Percentiles rank a stretch among this genome's conserved stretches.
phyloP scores from a whole-genome alignment of 2,888 invertebrate genomes.

The Ectobius pallidus region DNA sequence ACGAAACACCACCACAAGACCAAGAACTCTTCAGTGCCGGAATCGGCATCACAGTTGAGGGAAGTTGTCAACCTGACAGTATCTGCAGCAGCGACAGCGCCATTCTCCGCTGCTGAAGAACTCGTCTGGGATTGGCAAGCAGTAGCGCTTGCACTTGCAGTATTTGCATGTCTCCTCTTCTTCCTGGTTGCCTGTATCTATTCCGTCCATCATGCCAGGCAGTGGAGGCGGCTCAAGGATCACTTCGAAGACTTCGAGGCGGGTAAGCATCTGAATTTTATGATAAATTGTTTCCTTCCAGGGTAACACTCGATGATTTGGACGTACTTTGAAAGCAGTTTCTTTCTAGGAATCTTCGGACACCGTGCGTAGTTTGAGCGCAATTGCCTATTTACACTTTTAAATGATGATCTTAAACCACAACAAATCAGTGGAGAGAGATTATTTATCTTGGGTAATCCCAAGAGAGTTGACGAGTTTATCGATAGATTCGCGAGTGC shows the following conservation, averaged over 20 bases:
- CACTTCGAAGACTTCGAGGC: conserved; percentile 80
- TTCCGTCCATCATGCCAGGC: conserved; percentile 77
- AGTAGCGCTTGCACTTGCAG: conserved; percentile 72
- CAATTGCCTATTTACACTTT: no score
- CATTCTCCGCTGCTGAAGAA: conserved; percentile 56
- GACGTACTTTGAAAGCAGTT: no score
- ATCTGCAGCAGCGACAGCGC: background rate
- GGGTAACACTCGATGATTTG: no score
- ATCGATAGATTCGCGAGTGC: no score
- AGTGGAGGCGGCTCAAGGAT: conserved; percentile 79
- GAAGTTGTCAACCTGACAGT: conserved; percentile 10
- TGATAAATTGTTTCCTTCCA: no score
- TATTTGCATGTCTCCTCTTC: conserved; percentile 78
- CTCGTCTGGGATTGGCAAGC: conserved; percentile 76
- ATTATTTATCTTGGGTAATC: no score
- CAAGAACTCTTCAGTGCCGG: background rate
- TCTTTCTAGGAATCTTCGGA: no score
- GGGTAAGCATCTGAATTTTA: no score
- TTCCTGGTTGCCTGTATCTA: conserved; percentile 78
- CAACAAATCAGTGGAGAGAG: no score
- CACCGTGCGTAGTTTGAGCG: no score
- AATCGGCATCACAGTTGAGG: conserved; percentile 42
- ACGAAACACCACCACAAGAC: conserved; percentile 32
- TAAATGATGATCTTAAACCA: no score
- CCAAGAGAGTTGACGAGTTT: no score